Evolutionary conservation across 2,797 vertebrate species (phyloP), one percentile per base, ranked within the genome.

Genomic region (Sebastes ruberrimus): DNA sequence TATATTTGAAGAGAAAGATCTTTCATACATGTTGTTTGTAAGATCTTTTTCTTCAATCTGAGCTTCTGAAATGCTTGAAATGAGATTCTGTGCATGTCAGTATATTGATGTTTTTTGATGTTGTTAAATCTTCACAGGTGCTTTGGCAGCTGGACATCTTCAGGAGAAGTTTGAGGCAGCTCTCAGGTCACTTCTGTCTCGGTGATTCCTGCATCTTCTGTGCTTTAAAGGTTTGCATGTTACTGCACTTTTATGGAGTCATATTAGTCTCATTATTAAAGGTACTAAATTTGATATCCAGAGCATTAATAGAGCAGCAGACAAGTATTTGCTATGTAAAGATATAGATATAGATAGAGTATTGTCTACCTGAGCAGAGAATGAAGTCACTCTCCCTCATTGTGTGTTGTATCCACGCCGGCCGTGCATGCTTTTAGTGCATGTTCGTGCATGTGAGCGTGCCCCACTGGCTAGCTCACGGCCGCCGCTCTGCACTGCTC

Each of bases 61-160:
- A 52, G 16, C n/a, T 7, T 35, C 1, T 42, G 22, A 74, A 70
- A 55, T 25, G 13, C 5, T 27, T 20, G 8, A 61, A 32, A 46
- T 10, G 0, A 3, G 2, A 33, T 38, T n/a, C 8, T 32, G 25
- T 61, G 53, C 2, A 1, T n/a, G 63, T 59, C 23, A 20, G 14
- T 35, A 22, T 49, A 57, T 22, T 35, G n/a, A 38, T 38, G 27
- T 23, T 53, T 38, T 59, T 71, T 59, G 20, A 18, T 76, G 42
- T 30, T 73, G 2, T 69, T 20, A 57, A 71, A 76, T 56, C 8
- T 81, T 70, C 20, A 13, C 88, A 99, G 99, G 98, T 99, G 60
- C 95, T 99, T 62, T 99, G 98, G 99, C 98, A 99, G 46, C 94
- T 99, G 92, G 98, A 99, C 86, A 97, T 99, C 90, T 99, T 99